phyloP scores from a whole-genome alignment of 2,797 vertebrate species.

The Nyctalus aviator region DNA sequence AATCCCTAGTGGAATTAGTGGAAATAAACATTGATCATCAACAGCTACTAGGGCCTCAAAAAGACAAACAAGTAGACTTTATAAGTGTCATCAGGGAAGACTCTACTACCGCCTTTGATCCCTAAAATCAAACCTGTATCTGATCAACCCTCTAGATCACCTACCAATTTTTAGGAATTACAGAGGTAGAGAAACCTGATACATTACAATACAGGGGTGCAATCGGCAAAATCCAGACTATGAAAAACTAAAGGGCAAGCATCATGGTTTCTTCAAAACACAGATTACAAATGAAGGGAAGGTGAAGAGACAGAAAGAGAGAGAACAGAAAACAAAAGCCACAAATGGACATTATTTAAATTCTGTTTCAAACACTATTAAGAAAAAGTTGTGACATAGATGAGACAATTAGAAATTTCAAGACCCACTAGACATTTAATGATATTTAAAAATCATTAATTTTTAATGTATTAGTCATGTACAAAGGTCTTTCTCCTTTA shows the following conservation, averaged over 20 bases:
- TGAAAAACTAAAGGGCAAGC: not conserved
- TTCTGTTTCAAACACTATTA: not conserved
- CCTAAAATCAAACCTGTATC: not conserved
- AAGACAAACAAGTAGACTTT: not conserved
- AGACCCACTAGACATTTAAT: not conserved
- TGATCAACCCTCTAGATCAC: not conserved
- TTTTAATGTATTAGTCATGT: not conserved
- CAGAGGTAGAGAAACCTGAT: not conserved
- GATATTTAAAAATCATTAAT: not conserved
- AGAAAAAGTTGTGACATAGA: not conserved
- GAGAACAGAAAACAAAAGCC: not conserved
- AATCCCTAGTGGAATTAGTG: not conserved
- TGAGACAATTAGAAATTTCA: not conserved
- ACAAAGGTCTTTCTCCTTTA: not conserved
- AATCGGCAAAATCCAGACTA: not conserved
- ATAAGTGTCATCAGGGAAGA: not conserved
- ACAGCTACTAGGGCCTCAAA: not conserved
- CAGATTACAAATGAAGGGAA: not conserved
- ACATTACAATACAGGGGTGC: not conserved
- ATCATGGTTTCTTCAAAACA: not conserved
- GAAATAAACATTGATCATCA: not conserved
- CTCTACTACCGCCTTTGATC: not conserved
- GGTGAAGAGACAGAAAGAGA: no score
- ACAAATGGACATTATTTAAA: not conserved
- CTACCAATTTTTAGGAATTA: not conserved